These are phyloP conservation scores for Penaeus monodon DNA, from an alignment of 2,888 invertebrate genomes.

Conservation along the genomic window DNA sequence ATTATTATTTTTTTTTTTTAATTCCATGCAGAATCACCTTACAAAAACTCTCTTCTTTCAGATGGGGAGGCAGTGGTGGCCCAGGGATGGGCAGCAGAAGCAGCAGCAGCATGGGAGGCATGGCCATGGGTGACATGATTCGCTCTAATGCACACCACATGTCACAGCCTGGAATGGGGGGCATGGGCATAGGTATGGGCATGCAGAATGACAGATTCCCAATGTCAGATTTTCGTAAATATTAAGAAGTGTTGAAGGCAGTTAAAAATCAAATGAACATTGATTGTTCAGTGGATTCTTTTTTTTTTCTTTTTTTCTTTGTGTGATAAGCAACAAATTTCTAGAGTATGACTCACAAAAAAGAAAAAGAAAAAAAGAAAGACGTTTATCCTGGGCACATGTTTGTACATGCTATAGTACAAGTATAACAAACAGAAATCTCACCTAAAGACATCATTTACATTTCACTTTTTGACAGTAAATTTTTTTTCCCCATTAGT, in stretches of 20 bases:
- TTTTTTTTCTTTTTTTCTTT: not conserved
- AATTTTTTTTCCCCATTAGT: too few relatives aligned
- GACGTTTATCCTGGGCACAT: too few relatives aligned
- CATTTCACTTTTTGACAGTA: not conserved
- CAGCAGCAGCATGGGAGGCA: slow-evolving; percentile 1
- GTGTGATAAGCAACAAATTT: too few relatives aligned
- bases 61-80: slow-evolving; percentile 38
- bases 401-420: too few relatives aligned
- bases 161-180: slow-evolving; percentile 38
- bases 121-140: slow-evolving; percentile 29
- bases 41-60: slow-evolving; percentile 4
- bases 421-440: too few relatives aligned
- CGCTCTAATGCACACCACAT: slow-evolving; percentile 24
- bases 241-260: slow-evolving; percentile 4
- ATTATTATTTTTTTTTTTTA: too few relatives aligned
- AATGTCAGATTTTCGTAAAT: slow-evolving; percentile 42
- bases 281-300: not conserved
- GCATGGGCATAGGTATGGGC: slow-evolving; percentile 36
- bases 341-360: too few relatives aligned
- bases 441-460: too few relatives aligned
- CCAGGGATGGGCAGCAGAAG: slow-evolving; percentile 23
- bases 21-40: not conserved
- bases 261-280: slow-evolving; percentile 1
- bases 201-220: slow-evolving; percentile 43
- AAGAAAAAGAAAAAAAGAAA: too few relatives aligned